A percentile compares a stretch with the other conserved stretches of the same genome.
These are phyloP conservation scores for Lamellibrachia luymesi DNA, from an alignment of 1,140 invertebrate species.

Conservation along the genomic window DNA sequence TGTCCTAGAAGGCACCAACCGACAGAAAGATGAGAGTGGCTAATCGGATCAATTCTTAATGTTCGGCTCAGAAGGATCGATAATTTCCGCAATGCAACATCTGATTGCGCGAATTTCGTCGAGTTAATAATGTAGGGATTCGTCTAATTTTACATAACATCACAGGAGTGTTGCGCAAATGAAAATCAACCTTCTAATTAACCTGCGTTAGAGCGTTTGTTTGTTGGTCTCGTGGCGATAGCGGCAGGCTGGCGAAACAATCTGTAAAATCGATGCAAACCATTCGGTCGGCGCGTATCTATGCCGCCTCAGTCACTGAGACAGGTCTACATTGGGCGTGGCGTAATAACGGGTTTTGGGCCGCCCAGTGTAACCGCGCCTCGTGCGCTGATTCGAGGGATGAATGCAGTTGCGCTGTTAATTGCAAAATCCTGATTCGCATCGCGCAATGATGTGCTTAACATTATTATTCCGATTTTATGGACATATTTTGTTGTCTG, in stretches of 20 bases:
- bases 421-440: neutral
- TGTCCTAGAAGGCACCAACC: neutral
- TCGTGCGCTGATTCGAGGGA: neutral
- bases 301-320: neutral
- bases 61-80: neutral
- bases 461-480: no score
- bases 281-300: neutral
- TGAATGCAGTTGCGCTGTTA: neutral
- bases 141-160: neutral
- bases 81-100: neutral
- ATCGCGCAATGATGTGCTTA: neutral
- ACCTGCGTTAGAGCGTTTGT: neutral
- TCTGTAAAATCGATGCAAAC: neutral
- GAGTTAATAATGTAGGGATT: neutral
- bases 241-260: neutral
- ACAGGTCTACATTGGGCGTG: neutral
- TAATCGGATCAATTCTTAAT: neutral
- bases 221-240: neutral
- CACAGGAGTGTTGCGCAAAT: neutral
- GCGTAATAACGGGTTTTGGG: neutral
- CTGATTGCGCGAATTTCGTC: neutral
- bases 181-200: conserved; percentile 1
- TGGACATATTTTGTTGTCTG: no score
- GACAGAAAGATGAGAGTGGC: neutral
- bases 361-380: no score